Base-by-base conservation (phyloP, 35 echinoderm and acorn worm species). In the Ophiothrix spiculata region DNA sequence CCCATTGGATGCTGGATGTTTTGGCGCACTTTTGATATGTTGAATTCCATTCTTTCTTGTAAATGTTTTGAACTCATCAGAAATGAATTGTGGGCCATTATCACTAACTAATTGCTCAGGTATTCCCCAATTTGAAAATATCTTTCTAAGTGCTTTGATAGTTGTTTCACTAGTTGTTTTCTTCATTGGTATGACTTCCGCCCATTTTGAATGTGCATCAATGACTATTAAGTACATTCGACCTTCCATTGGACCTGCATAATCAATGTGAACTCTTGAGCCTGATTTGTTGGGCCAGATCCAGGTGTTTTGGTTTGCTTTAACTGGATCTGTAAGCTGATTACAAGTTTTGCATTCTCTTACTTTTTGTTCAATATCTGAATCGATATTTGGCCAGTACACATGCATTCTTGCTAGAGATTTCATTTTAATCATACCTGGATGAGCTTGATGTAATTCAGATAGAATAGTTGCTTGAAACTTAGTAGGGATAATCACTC, bases 21-120 rank as follows among this genome's bases (percentile, higher is more conserved):
- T 49, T 0, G 75, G 75, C 0, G 75, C 74, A n/a, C 36, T 41
- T 16, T 25, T 75, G 15, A 39, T 45, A 33, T 87, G 85, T 54
- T 33, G 34, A 31, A 92, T 82, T 37, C 76, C 77, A 37, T 92
- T 92, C 10, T 74, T 77, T 31, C 31, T 74, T 10, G 87, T 75
- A 83, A 89, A 97, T 16, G 33, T 83, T 12, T 73, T 23, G 74
- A 90, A 93, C 39, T 93, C 84, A n/a, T 92, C 91, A 17, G 77
- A 79, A 0, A 84, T 78, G 64, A 87, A 97, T 31, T 39, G 82
- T 76, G 83, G 83, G 0, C 83, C 91, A 75, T 93, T 97, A 39
- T 93, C 90, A 49, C 85, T 88, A 13, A 90, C 94, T 17, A 97
- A 25, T 0, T 83, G 84, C 32, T 93, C 82, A 37, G 94, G 90